phyloP scores from a whole-genome alignment of 2,888 invertebrate species.

The Tortrix viridana region DNA sequence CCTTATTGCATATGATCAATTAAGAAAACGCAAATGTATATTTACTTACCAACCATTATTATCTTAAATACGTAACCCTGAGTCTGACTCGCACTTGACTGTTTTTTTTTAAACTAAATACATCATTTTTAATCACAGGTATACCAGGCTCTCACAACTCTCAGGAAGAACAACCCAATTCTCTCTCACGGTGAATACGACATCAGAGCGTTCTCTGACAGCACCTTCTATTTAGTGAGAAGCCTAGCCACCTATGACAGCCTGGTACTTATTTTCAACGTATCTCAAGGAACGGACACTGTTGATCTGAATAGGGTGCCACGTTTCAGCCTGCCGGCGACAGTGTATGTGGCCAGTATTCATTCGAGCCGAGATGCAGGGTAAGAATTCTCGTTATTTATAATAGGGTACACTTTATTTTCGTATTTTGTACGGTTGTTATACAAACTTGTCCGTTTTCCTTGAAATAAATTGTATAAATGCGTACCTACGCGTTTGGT shows the following conservation, averaged over 20 bases:
- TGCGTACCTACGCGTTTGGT: no score
- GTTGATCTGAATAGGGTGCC: conserved; percentile 59
- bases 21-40: no score
- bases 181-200: conserved; percentile 67
- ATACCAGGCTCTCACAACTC: conserved; percentile 22
- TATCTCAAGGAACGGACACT: conserved; percentile 60
- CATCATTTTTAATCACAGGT: conserved; percentile 1
- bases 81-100: no score
- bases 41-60: no score
- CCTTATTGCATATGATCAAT: no score
- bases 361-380: conserved; percentile 52
- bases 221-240: conserved; percentile 48
- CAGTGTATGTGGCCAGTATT: conserved; percentile 55
- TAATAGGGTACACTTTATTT: no score
- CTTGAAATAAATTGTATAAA: no score
- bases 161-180: conserved; percentile 32
- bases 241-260: conserved; percentile 49
- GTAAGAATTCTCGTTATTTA: conserved; percentile 44
- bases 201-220: conserved; percentile 63
- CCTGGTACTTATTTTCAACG: conserved; percentile 74
- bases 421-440: no score
- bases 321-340: conserved; percentile 50
- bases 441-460: no score
- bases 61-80: no score
- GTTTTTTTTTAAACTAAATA: background rate